Conservation (phyloP, 2,113 vertebrate species). For the Lasiurus borealis region DNA sequence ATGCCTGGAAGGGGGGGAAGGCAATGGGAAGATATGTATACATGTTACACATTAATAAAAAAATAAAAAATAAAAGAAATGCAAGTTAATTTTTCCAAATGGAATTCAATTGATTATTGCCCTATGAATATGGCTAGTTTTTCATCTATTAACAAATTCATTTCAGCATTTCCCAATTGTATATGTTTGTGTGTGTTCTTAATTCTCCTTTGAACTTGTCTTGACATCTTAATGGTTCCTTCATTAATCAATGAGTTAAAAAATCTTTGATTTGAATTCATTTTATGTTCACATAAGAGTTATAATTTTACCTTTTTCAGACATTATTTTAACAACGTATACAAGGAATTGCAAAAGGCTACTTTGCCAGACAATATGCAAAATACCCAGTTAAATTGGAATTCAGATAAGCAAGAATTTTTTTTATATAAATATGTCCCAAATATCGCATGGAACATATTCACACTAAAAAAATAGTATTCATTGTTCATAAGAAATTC, state of each 20-base stretch:
- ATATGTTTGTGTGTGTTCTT: neutral
- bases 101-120: slow-evolving; percentile 12
- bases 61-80: neutral
- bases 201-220: slow-evolving; percentile 1
- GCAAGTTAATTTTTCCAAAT: slow-evolving; percentile 54
- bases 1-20: no score
- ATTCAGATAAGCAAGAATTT: slow-evolving; percentile 49
- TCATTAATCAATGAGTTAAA: neutral
- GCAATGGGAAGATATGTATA: no score
- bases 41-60: no score
- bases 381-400: neutral
- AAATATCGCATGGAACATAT: neutral
- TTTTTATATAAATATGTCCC: neutral
- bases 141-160: slow-evolving; percentile 14
- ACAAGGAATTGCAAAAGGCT: slow-evolving; percentile 23
- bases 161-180: neutral
- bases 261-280: neutral
- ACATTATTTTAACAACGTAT: neutral
- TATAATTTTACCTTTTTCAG: neutral
- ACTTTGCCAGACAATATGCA: neutral
- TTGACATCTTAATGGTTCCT: neutral
- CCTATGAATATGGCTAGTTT: slow-evolving; percentile 4
- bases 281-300: neutral
- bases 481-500: neutral
- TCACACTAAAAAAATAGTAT: neutral